A percentile compares a stretch with the other conserved stretches of the same genome.
phyloP scores from a whole-genome alignment of 2,888 invertebrate species.

The Amitus sp. region DNA sequence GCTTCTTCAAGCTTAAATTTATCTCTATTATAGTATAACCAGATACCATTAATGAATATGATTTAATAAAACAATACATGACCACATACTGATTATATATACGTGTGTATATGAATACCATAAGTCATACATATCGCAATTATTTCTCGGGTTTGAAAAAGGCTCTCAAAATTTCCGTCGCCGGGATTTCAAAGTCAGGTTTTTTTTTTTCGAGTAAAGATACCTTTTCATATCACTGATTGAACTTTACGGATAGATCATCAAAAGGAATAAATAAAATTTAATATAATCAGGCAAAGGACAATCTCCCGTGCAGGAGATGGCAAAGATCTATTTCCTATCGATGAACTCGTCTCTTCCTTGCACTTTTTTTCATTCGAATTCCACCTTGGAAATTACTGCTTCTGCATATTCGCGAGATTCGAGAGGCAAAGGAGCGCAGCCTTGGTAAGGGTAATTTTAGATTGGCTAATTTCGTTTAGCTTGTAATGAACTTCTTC shows the following conservation, averaged over 20 bases:
- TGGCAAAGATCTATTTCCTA: conserved; percentile 64
- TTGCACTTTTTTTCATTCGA: conserved; percentile 31
- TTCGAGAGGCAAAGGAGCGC: conserved; percentile 34
- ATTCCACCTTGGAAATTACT: conserved; percentile 32
- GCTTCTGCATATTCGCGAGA: conserved; percentile 21
- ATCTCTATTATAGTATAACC: too few relatives aligned
- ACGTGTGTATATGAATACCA: too few relatives aligned
- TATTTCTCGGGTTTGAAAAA: too few relatives aligned
- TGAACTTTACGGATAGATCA: conserved; percentile 17
- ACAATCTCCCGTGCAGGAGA: conserved; percentile 66
- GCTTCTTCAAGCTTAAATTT: too few relatives aligned
- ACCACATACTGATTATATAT: too few relatives aligned
- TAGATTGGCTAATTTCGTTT: conserved; percentile 65
- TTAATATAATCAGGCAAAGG: conserved; percentile 60
- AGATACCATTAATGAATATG: too few relatives aligned
- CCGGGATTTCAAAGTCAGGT: too few relatives aligned
- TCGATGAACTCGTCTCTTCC: conserved; percentile 48
- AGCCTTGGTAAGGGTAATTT: conserved; percentile 58
- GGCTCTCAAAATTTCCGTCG: too few relatives aligned
- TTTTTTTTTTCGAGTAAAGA: too few relatives aligned
- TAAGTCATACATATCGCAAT: too few relatives aligned
- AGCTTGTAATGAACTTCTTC: conserved; percentile 65
- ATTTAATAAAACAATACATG: too few relatives aligned
- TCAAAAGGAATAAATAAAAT: conserved; percentile 63
- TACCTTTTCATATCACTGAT: not conserved